phyloP scores from a whole-genome alignment of 2,888 invertebrate genomes.

The Pristionchus mayeri region DNA sequence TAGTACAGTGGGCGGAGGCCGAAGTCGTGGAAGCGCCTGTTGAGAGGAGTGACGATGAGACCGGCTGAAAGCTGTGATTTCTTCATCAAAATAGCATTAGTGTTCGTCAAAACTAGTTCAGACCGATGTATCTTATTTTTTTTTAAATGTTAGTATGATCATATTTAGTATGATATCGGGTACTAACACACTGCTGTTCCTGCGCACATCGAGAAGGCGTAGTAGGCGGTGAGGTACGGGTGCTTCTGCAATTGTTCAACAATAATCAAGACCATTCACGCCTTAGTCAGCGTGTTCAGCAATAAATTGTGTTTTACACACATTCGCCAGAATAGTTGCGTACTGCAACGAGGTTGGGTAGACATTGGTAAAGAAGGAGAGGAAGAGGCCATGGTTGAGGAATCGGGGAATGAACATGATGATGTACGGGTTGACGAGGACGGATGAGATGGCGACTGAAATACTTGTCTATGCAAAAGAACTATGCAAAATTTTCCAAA shows the following conservation, averaged over 20 bases:
- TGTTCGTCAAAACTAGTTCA: too few relatives aligned
- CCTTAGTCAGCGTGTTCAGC: too few relatives aligned
- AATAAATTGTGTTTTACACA: too few relatives aligned
- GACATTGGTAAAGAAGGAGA: background rate
- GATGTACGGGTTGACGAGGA: background rate
- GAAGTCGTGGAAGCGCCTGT: background rate
- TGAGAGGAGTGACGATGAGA: background rate
- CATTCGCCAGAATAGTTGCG: background rate
- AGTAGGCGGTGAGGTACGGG: background rate
- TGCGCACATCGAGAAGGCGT: conserved; percentile 5
- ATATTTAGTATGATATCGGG: background rate
- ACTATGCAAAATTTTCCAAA: too few relatives aligned
- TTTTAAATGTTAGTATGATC: background rate
- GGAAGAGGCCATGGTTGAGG: background rate
- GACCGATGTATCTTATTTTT: too few relatives aligned
- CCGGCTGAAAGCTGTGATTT: too few relatives aligned
- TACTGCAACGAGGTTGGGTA: conserved; percentile 17
- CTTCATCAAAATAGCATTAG: too few relatives aligned
- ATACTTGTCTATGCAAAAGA: background rate
- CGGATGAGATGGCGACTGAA: background rate
- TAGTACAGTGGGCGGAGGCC: too few relatives aligned
- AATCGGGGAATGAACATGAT: too few relatives aligned
- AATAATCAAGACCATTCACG: too few relatives aligned
- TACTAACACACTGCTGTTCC: background rate
- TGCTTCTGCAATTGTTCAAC: background rate